Conservation (phyloP, 2,888 invertebrate species). For the Microchrysa polita region DNA sequence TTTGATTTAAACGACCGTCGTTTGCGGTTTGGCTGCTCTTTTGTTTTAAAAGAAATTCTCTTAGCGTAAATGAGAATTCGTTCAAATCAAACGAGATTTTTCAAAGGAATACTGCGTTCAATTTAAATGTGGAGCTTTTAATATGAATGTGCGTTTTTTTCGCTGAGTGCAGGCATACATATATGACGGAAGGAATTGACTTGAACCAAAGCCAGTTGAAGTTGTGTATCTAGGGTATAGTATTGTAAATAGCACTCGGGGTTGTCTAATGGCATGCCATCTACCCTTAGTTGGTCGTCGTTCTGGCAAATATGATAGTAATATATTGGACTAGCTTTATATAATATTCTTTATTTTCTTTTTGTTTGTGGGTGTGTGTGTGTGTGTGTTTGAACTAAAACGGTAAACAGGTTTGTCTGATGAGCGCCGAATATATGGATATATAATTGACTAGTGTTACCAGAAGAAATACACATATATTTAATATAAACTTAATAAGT, state of each 20-base stretch:
- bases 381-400: background rate
- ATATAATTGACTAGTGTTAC: background rate
- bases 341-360: background rate
- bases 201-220: conserved; percentile 19
- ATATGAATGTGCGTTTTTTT: no score
- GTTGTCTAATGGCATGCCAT: conserved; percentile 47
- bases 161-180: no score
- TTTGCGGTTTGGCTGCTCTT: no score
- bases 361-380: background rate
- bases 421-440: background rate
- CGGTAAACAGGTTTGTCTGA: conserved; percentile 29
- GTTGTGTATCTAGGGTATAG: conserved; percentile 26
- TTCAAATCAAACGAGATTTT: no score
- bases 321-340: conserved; percentile 34
- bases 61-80: no score
- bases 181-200: conserved; percentile 32
- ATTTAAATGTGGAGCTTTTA: no score
- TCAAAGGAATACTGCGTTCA: no score
- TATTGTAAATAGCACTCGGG: conserved; percentile 45
- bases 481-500: no score
- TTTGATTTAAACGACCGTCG: no score
- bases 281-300: conserved; percentile 20
- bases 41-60: no score
- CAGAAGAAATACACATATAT: no score
- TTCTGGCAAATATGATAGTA: conserved; percentile 39